These are phyloP conservation scores for Troides oblongomaculatus DNA, from an alignment of 2,888 invertebrate genomes.

Conservation along the genomic window DNA sequence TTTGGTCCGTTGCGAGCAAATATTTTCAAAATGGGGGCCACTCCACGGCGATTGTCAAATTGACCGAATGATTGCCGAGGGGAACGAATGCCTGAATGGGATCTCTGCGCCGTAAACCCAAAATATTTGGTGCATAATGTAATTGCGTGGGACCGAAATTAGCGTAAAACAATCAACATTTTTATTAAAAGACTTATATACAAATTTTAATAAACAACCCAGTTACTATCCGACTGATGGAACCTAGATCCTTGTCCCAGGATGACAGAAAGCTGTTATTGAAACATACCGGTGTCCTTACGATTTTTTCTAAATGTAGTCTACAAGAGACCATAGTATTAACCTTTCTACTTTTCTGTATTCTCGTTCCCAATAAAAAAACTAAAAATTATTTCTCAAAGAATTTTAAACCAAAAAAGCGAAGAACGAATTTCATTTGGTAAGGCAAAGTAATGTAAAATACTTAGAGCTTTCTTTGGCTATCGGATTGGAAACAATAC, in stretches of 20 bases:
- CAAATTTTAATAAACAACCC: too few species aligned
- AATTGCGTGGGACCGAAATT: slow-evolving; percentile 13
- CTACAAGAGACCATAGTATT: too few species aligned
- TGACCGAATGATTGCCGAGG: slow-evolving; percentile 72
- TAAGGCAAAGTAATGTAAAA: not conserved
- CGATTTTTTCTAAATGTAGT: too few species aligned
- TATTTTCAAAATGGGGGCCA: slow-evolving; percentile 73
- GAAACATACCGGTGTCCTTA: too few species aligned
- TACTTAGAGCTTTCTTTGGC: slow-evolving; percentile 12
- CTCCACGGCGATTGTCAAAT: slow-evolving; percentile 65
- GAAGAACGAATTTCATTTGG: not conserved
- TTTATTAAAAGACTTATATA: not conserved
- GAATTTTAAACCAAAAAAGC: not conserved
- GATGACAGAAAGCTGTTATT: too few species aligned
- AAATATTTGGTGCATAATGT: slow-evolving; percentile 22
- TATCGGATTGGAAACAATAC: slow-evolving; percentile 23
- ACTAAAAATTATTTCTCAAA: too few species aligned
- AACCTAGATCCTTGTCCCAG: too few species aligned
- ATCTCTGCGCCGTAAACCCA: slow-evolving; percentile 24
- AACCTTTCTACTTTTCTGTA: too few species aligned
- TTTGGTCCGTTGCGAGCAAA: slow-evolving; percentile 64
- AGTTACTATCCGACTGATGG: too few species aligned
- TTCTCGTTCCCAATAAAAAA: too few species aligned
- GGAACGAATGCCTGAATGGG: slow-evolving; percentile 44
- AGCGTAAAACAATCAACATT: not conserved